Base-by-base conservation (phyloP, 2,113 vertebrate genomes). In the Aldabrachelys gigantea region DNA sequence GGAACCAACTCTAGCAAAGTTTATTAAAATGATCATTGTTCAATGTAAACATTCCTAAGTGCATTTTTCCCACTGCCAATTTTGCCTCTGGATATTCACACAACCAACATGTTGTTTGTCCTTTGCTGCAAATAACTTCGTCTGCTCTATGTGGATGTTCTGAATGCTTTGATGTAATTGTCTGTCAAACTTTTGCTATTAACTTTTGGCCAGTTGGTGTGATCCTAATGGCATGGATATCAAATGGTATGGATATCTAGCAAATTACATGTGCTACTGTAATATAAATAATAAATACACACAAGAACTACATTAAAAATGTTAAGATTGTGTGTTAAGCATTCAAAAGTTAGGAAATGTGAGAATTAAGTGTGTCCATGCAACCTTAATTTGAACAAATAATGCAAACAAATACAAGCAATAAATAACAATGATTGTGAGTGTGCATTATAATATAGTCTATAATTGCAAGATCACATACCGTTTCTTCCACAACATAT, bases 131-230 rank as follows among this genome's bases (percentile, higher is more conserved):
- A 13, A n/a, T 31, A 65, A n/a, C 62, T 65, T 35, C 3, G 6
- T 76, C 21, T 93, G 78, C 79, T 88, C 21, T 5, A 1, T 47
- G 3, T 82, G 91, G 31, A 85, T 13, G 94, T 27, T 10, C 38
- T 82, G 62, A 69, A 3, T 76, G 76, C 7, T 5, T 59, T 62
- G 24, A 1, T 3, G 21, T 0, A 1, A 6, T 31, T 49, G 5
- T 53, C 69, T 57, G 22, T 44, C 59, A n/a, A 91, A 89, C 27
- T 49, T 69, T 12, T 69, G 56, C 41, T 86, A 5, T 69, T 69
- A 41, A 19, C 21, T 88, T 90, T 90, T 82, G 76, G 29, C 9
- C 57, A 76, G 7, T 31, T 62, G 59, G 59, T 62, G 59, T 62
- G 59, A 62, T 62, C 29, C 59, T 62, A 62, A 62, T 31, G 27